A percentile compares a stretch with the other conserved stretches of the same genome.
phyloP scores from a whole-genome alignment of 2,113 vertebrate genomes.

The Nerophis ophidion region DNA sequence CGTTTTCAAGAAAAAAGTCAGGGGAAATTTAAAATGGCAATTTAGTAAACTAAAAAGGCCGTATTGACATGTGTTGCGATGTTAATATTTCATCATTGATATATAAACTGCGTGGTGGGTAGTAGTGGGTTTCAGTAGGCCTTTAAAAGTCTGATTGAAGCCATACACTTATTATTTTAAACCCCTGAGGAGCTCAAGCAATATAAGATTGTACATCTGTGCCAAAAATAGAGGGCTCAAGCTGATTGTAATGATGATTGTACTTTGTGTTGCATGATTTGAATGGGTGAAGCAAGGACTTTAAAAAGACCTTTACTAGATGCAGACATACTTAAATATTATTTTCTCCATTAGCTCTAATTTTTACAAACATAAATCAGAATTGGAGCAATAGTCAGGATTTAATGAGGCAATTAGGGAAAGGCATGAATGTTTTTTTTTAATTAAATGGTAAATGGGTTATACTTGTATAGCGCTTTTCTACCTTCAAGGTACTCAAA shows the following conservation, averaged over 20 bases:
- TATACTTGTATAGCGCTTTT: too few relatives aligned
- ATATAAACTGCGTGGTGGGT: too few relatives aligned
- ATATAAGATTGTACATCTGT: not conserved
- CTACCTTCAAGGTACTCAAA: too few relatives aligned
- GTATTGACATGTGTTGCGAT: too few relatives aligned
- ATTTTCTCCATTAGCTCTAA: not conserved
- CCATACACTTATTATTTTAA: constrained; percentile 11
- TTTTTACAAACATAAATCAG: constrained; percentile 4
- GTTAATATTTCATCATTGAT: too few relatives aligned
- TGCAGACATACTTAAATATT: not conserved
- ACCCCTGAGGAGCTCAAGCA: constrained; percentile 1
- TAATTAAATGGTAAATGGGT: too few relatives aligned
- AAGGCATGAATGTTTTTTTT: constrained; percentile 4
- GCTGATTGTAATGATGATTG: constrained; percentile 20
- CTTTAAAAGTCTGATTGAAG: constrained; percentile 8
- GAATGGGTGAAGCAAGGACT: not conserved
- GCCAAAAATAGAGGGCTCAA: constrained; percentile 8
- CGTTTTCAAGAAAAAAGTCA: too few relatives aligned
- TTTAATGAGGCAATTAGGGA: constrained; percentile 2
- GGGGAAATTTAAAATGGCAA: too few relatives aligned
- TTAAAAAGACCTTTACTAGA: constrained; percentile 7
- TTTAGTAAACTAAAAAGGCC: too few relatives aligned
- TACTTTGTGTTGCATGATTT: constrained; percentile 5
- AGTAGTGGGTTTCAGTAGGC: too few relatives aligned
- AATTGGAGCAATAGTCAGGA: not conserved